phyloP scores from a whole-genome alignment of 2,113 vertebrate genomes.

The Hippocampus zosterae region DNA sequence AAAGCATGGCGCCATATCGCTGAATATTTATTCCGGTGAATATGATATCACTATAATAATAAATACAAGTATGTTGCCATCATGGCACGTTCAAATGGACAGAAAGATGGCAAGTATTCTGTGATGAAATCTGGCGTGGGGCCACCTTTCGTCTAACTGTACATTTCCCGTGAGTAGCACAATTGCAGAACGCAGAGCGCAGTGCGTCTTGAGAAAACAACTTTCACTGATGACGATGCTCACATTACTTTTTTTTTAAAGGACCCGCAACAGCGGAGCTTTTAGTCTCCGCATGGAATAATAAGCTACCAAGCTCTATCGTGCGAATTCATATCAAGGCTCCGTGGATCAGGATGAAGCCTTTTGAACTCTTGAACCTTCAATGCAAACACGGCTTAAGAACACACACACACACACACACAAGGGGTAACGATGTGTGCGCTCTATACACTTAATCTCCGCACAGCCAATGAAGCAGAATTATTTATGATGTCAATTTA shows the following conservation, averaged over 20 bases:
- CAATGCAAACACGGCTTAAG: constrained; percentile 22
- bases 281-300: background rate
- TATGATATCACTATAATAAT: no score
- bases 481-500: constrained; percentile 56
- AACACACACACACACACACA: constrained; percentile 1
- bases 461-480: constrained; percentile 43
- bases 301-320: background rate
- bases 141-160: background rate
- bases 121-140: background rate
- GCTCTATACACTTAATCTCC: constrained; percentile 50
- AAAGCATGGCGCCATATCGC: no score
- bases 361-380: constrained; percentile 20
- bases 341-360: constrained; percentile 5
- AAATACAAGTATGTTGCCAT: no score
- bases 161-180: background rate
- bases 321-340: background rate
- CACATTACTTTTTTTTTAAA: background rate
- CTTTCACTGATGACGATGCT: background rate
- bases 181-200: background rate
- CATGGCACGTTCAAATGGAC: background rate
- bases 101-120: background rate
- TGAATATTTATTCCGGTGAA: no score
- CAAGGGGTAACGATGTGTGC: background rate
- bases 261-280: background rate
- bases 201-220: background rate